Evolutionary conservation across 1,140 invertebrate genomes (phyloP).

Genomic region (Penaeus indicus): DNA sequence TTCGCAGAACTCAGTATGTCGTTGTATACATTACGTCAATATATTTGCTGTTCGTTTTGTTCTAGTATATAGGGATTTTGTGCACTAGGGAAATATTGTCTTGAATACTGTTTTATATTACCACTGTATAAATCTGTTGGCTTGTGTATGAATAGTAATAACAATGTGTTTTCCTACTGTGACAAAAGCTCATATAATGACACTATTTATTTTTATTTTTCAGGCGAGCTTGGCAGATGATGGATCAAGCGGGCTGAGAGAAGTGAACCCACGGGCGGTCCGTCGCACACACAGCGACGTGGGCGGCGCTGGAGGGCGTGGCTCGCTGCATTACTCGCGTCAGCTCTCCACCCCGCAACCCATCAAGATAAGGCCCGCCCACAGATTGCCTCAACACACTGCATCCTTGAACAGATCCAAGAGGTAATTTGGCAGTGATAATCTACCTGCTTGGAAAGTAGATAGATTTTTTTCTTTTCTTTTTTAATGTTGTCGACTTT

Average conservation of each 20-base stretch:
- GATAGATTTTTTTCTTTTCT: too few relatives aligned
- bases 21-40: too few relatives aligned
- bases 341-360: constrained; percentile 78
- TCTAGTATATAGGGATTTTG: too few relatives aligned
- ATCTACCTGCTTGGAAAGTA: neutral
- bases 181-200: neutral
- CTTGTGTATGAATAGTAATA: too few relatives aligned
- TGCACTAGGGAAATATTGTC: too few relatives aligned
- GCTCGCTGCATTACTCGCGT: constrained; percentile 70
- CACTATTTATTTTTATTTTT: neutral
- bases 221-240: constrained; percentile 55
- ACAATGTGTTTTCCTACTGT: neutral
- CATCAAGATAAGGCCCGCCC: constrained; percentile 70
- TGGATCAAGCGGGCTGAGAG: constrained; percentile 40
- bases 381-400: constrained; percentile 53
- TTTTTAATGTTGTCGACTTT: too few relatives aligned
- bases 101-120: too few relatives aligned
- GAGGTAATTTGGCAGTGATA: constrained; percentile 14
- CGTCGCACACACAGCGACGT: constrained; percentile 76
- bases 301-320: constrained; percentile 74
- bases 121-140: too few relatives aligned
- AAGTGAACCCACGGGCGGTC: constrained; percentile 72
- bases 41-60: too few relatives aligned
- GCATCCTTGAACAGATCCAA: constrained; percentile 46
- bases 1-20: too few relatives aligned